Conservation (phyloP, 1,140 invertebrate genomes). For the Drosophila serrata region DNA sequence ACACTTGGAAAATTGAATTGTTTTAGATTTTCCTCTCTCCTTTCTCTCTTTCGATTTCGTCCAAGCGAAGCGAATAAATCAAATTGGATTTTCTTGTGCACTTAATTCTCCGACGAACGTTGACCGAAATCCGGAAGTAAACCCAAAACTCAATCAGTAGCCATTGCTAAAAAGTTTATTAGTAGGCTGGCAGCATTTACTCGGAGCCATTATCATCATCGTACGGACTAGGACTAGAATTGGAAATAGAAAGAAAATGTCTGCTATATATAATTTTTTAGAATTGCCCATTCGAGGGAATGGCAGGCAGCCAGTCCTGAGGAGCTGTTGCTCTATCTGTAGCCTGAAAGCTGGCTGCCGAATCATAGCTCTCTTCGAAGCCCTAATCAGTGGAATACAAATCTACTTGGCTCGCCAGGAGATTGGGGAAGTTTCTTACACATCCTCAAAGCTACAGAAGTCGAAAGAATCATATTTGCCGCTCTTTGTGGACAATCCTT, state of each 20-base stretch:
- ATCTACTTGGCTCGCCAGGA: not conserved
- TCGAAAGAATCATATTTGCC: not conserved
- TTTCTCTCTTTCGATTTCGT: constrained; percentile 44
- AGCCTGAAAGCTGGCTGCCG: constrained; percentile 49
- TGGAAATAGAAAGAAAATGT: constrained; percentile 27
- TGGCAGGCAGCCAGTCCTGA: constrained; percentile 6
- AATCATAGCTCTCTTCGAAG: constrained; percentile 48
- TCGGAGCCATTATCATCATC: constrained; percentile 1
- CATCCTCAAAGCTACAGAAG: not conserved
- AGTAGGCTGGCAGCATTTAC: constrained; percentile 32
- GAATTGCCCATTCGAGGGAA: not conserved
- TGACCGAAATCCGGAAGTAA: constrained; percentile 50
- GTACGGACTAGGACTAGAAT: not conserved
- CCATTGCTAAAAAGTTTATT: constrained; percentile 29
- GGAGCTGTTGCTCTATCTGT: constrained; percentile 45
- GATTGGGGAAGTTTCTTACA: not conserved
- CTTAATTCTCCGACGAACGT: constrained; percentile 54
- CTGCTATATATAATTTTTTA: constrained; percentile 28
- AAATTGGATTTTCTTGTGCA: constrained; percentile 82
- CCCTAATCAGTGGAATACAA: constrained; percentile 10
- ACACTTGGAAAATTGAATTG: constrained; percentile 80
- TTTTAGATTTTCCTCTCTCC: constrained; percentile 74
- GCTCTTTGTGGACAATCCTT: not conserved
- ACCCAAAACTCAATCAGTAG: constrained; percentile 60
- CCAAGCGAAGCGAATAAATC: constrained; percentile 70